Base-by-base conservation (phyloP, 2,797 vertebrate genomes). In the Lithobates sylvaticus region DNA sequence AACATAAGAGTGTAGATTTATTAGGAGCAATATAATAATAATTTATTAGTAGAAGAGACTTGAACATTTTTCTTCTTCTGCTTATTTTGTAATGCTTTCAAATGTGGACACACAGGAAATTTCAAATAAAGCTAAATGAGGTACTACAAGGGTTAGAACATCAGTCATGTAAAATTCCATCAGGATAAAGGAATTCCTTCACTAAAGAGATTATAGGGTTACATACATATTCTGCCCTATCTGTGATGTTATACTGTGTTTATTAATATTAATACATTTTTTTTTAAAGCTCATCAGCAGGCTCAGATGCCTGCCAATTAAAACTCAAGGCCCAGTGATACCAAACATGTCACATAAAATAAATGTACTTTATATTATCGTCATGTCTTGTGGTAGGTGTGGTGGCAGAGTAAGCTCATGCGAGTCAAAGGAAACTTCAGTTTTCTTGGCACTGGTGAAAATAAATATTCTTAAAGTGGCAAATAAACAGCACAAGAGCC, bases 61-160 rank as follows among this genome's bases (percentile, higher is more conserved):
- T 76, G n/a, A 42, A 78, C 83, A 84, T 85, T 85, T 58, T 67
- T 79, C 71, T 75, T 81, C 78, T 75, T 12, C 71, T 76, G 50
- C 50, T 29, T 44, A 27, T 75, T 75, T 80, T 47, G 54, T 23
- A 65, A 79, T 79, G 39, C 76, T 72, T 79, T 81, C n/a, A 81
- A 74, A 81, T 80, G 65, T 36, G 67, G 84, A 81, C 77, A 64
- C 76, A 86, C 78, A 81, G 77, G 84, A 85, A 86, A 86, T 86
- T 86, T 86, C 78, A 70, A 76, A 86, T 86, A 86, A 81, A 86
- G 84, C 16, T 68, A 81, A 81, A 81, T 86, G 84, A 76, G 84
- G 78, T 61, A 61, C 77, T 81, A 81, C 78, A 81, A 76, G 64
- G 71, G 72, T 81, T 76, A 81, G 42, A 81, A 58, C 84, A 86